Base-by-base conservation (phyloP, 2,797 vertebrate genomes). In the Lacerta agilis region DNA sequence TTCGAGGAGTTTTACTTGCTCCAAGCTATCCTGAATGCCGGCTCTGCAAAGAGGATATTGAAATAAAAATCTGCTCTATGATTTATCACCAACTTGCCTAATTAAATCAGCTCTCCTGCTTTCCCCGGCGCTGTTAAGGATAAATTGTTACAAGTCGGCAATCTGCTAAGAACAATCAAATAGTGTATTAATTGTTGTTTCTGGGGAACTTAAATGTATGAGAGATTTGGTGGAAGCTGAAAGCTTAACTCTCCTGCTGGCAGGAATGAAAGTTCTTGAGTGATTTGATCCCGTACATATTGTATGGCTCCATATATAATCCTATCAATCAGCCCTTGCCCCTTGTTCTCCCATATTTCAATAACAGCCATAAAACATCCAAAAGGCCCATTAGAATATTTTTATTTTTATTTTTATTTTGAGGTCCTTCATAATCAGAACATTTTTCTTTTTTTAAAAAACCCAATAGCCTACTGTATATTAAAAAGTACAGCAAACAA, bases 341-440 rank as follows among this genome's bases (percentile, higher is more conserved):
- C 91, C 90, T 93, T 92, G 69, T 94, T 95, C 76, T 94, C 94
- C 87, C 88, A 90, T 92, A 90, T 58, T 96, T 94, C 94, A 88
- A 94, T 92, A 92, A 93, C 92, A 95, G 92, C 58, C 90, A 36
- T 89, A 96, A 95, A 90, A 90, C 87, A 93, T 45, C 8, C 17
- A n/a, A 96, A 96, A 92, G 87, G 90, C 79, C 95, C 90, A 95
- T 96, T 95, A 95, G 87, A 66, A 36, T 91, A 88, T 83, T 90
- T 93, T 91, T 83, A n/a, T 49, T 91, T 95, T 38, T 41, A 41
- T 41, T 0, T 91, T 85, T 64, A 43, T 93, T 92, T 92, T 25
- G 0, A 49, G 86, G 77, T 85, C 86, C 86, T 45, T 87, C 83
- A 25, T 45, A 38, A 89, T 94, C 93, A 86, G 33, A 95, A 29